These are phyloP conservation scores for Agapetus fuscipes DNA, from an alignment of 2,888 invertebrate genomes.

Conservation along the genomic window DNA sequence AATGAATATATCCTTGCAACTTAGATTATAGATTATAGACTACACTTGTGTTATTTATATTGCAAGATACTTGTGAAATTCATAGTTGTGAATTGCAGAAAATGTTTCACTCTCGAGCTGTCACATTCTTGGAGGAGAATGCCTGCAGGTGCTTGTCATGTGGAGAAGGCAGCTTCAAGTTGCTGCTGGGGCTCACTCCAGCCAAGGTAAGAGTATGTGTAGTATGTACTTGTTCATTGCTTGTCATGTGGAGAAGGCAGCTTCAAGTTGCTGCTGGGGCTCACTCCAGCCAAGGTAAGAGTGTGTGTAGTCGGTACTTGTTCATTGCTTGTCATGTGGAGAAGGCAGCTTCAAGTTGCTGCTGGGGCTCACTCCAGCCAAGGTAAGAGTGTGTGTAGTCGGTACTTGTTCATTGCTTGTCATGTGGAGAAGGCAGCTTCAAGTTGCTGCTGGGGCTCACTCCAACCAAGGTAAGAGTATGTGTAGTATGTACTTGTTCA, in stretches of 20 bases:
- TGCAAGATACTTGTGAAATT: no score
- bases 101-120: conserved; percentile 49
- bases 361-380: conserved; percentile 30
- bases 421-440: conserved; percentile 50
- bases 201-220: conserved; percentile 24
- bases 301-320: no score
- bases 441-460: conserved; percentile 33
- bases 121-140: conserved; percentile 48
- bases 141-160: conserved; percentile 48
- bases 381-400: no score
- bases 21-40: no score
- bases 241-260: conserved; percentile 45
- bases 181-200: conserved; percentile 32
- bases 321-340: conserved; percentile 49
- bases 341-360: conserved; percentile 42
- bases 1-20: no score
- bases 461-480: conserved; percentile 26
- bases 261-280: conserved; percentile 39
- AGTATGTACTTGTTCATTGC: no score
- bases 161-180: conserved; percentile 46
- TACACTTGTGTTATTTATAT: no score
- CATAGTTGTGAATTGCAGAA: conserved; percentile 30
- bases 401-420: no score
- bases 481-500: no score
- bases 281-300: conserved; percentile 26